These are phyloP conservation scores for Epinotia demarniana DNA, from an alignment of 2,888 invertebrate species.

Conservation along the genomic window DNA sequence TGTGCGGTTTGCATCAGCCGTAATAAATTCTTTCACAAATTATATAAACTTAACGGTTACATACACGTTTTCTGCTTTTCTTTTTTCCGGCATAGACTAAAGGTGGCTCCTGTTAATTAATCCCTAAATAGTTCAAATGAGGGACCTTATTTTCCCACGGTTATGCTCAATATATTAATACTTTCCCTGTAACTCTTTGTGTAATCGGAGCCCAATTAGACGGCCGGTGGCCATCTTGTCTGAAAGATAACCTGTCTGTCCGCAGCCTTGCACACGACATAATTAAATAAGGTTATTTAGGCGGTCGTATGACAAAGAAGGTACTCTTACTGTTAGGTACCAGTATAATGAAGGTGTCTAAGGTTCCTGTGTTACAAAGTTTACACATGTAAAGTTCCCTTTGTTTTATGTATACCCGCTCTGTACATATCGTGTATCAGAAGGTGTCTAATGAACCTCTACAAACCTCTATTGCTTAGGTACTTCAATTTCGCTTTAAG, in stretches of 20 bases:
- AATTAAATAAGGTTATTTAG: constrained; percentile 74
- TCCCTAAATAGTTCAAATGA: constrained; percentile 19
- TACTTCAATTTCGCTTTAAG: constrained; percentile 1
- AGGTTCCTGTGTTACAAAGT: constrained; percentile 53
- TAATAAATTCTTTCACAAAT: background rate
- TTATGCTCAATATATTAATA: constrained; percentile 41
- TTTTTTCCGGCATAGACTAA: background rate
- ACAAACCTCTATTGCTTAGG: constrained; percentile 11
- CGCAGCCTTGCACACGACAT: constrained; percentile 55
- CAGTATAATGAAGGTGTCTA: constrained; percentile 69
- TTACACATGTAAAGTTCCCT: constrained; percentile 38
- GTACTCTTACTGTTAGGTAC: constrained; percentile 59
- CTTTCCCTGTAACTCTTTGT: constrained; percentile 58
- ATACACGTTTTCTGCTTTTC: background rate
- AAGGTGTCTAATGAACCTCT: constrained; percentile 37
- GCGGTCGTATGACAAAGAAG: constrained; percentile 71
- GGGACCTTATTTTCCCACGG: constrained; percentile 42
- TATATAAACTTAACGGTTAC: background rate
- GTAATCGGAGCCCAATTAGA: constrained; percentile 72
- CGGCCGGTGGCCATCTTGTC: constrained; percentile 69
- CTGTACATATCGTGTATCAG: constrained; percentile 34
- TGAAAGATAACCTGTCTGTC: constrained; percentile 68
- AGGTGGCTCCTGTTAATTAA: constrained; percentile 3
- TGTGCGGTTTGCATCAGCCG: background rate
- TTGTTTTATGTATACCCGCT: constrained; percentile 31